These are phyloP conservation scores for Trachymyrmex septentrionalis DNA, from an alignment of 1,140 invertebrate genomes.

Conservation along the genomic window DNA sequence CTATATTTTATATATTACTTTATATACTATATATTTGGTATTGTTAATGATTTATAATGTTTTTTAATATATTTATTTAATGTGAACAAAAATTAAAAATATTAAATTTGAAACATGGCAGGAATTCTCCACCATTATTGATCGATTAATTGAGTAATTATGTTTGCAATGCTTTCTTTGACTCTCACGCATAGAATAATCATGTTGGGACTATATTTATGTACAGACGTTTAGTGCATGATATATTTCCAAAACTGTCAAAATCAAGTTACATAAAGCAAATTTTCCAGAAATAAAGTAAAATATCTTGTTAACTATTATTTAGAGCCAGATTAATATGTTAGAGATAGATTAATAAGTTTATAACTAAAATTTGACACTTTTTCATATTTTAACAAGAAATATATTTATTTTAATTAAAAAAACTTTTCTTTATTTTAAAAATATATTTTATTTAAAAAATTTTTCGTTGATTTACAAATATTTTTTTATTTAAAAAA, in stretches of 20 bases:
- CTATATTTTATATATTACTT: too few relatives aligned
- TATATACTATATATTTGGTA: not conserved
- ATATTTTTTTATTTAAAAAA: too few relatives aligned
- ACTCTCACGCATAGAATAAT: not conserved
- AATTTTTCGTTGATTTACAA: too few relatives aligned
- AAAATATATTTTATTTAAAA: too few relatives aligned
- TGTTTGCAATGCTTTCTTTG: not conserved
- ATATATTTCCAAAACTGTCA: slow-evolving; percentile 4
- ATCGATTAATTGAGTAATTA: not conserved
- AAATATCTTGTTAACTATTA: not conserved
- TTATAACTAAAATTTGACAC: not conserved
- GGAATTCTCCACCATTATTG: not conserved
- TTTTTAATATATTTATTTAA: not conserved
- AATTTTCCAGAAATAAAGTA: not conserved
- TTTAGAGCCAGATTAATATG: not conserved
- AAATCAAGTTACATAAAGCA: not conserved
- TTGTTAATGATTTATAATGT: not conserved
- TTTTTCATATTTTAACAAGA: not conserved
- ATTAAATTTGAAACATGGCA: not conserved
- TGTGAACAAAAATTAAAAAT: not conserved
- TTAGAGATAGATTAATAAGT: not conserved
- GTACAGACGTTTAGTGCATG: not conserved
- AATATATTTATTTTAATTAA: not conserved
- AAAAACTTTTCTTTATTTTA: not conserved
- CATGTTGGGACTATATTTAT: not conserved